Evolutionary conservation across 2,888 invertebrate species (phyloP).

Genomic region (Cetonia aurata): DNA sequence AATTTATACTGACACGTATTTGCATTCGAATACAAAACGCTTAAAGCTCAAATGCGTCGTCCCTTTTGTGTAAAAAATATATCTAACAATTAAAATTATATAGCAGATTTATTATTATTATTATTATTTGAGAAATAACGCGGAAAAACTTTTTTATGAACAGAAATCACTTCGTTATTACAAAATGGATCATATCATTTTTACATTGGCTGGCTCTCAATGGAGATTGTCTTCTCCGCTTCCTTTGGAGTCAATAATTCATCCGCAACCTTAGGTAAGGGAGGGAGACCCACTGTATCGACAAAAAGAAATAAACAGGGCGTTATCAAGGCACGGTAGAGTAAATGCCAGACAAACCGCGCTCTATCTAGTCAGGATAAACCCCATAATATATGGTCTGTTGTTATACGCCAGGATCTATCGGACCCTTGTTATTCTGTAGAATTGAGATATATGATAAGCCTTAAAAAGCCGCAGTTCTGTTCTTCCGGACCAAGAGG

Average conservation of each 20-base stretch:
- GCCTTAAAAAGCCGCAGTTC: slow-evolving; percentile 38
- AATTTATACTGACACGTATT: no score
- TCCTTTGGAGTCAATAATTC: slow-evolving; percentile 23
- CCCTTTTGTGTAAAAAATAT: not conserved
- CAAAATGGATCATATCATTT: slow-evolving; percentile 12
- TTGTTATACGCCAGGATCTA: slow-evolving; percentile 37
- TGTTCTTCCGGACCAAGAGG: slow-evolving; percentile 36
- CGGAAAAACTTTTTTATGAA: no score
- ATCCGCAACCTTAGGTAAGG: slow-evolving; percentile 18
- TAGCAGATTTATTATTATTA: not conserved
- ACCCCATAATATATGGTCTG: slow-evolving; percentile 38
- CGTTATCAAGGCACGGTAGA: slow-evolving; percentile 39
- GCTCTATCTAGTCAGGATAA: slow-evolving; percentile 38
- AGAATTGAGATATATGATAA: slow-evolving; percentile 41
- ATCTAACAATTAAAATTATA: not conserved
- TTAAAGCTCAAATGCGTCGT: no score
- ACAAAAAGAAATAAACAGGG: slow-evolving; percentile 39
- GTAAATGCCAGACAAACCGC: slow-evolving; percentile 41
- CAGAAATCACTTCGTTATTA: not conserved
- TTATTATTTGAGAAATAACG: no score
- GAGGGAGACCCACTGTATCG: slow-evolving; percentile 17
- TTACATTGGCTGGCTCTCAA: slow-evolving; percentile 16
- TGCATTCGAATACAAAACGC: no score
- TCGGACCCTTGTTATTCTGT: slow-evolving; percentile 40
- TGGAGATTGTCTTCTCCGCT: not conserved